Evolutionary conservation across 2,888 invertebrate species (phyloP), one percentile per base, ranked within the genome.

Genomic region (Plebejus melissa): DNA sequence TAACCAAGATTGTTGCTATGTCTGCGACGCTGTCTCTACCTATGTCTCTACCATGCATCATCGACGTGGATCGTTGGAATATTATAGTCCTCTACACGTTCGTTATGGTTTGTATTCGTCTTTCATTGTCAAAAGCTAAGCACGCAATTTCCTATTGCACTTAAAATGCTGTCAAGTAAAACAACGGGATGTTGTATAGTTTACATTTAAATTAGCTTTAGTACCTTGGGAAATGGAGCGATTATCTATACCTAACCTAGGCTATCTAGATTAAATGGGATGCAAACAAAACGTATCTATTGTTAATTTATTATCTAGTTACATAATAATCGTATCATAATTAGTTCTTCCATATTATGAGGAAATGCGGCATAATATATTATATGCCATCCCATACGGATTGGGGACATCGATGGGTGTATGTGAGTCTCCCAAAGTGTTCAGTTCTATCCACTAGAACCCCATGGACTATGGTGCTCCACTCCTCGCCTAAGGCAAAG

Each of bases 201-300:
- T 72, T 72, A 76, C 74, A 74, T 77, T 79, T 79, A 79, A 79
- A 79, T 79, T 78, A 79, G 77, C 77, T 79, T 41, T 60, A 75
- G 69, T 76, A 69, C 74, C 69, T 74, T 65, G 74, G 57, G 74
- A 74, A 50, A 22, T 46, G 28, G 13, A 9, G 46, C 32, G 46
- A 71, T 71, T 50, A 54, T 72, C 54, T 72, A 16, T 32, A 72
- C 41, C 71, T 65, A 65, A 65, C 65, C 28, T 36, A 65, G 32
- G 65, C 13, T 65, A 65, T 65, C 65, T 65, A 32, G 65, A 65
- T 65, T 32, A 65, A 65, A 65, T 65, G 11, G 32, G 65, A 65
- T 54, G n/a, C 72, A 32, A 70, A 28, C 72, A 32, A 16, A 46
- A 13, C 54, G 65, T 65, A 32, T 65, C 9, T 65, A 50, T 46